Conservation (phyloP, 2,113 vertebrate species). For the Opisthocomus hoazin region DNA sequence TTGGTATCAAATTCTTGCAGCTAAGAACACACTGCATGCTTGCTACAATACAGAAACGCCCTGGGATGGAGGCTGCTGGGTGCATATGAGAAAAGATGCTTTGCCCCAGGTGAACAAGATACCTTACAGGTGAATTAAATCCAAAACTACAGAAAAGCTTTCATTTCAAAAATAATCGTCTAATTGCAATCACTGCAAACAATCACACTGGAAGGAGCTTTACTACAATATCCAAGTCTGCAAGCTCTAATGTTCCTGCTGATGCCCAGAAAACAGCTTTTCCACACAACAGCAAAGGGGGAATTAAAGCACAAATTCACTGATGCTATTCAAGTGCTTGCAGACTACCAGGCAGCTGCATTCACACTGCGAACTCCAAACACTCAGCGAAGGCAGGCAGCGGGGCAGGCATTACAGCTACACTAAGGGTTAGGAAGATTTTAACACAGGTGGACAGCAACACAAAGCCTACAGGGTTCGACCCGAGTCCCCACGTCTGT, state of each 20-base stretch:
- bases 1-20: not conserved
- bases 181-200: not conserved
- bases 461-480: not conserved
- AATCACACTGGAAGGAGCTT: not conserved
- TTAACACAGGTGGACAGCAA: not conserved
- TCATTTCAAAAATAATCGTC: accelerated
- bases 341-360: not conserved
- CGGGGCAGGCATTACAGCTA: accelerated
- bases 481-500: accelerated
- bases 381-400: not conserved
- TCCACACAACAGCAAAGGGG: not conserved
- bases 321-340: not conserved
- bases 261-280: not conserved
- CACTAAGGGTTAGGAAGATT: not conserved
- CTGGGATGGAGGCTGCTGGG: not conserved
- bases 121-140: not conserved
- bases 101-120: not conserved
- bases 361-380: not conserved
- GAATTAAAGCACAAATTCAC: not conserved
- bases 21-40: not conserved
- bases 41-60: too few species aligned
- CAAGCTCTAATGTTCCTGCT: not conserved
- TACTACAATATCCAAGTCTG: not conserved
- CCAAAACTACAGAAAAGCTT: not conserved
- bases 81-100: not conserved